Conservation (phyloP, 2,797 vertebrate genomes). For the Artibeus lituratus region DNA sequence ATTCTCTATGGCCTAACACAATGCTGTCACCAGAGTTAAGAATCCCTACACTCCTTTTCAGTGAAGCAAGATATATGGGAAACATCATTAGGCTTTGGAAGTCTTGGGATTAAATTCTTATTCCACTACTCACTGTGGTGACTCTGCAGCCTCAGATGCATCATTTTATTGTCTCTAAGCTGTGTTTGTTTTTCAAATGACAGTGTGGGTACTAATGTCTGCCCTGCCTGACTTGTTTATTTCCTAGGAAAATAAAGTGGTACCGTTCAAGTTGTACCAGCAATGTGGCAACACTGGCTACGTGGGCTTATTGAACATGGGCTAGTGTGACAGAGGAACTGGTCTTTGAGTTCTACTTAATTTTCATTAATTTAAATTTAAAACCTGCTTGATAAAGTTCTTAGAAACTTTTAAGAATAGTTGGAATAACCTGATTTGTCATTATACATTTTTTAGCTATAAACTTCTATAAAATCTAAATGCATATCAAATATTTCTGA, state of each 20-base stretch:
- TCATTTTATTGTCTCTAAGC: background rate
- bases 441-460: background rate
- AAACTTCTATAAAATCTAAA: background rate
- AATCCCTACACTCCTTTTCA: background rate
- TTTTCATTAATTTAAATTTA: background rate
- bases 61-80: background rate
- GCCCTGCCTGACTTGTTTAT: background rate
- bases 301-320: background rate
- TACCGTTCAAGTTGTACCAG: background rate
- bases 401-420: constrained; percentile 6
- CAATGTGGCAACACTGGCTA: background rate
- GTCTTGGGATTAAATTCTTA: background rate
- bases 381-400: background rate
- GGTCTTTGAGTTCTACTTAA: background rate
- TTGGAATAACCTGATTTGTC: background rate
- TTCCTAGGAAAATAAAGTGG: background rate
- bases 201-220: background rate
- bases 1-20: background rate
- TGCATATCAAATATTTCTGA: background rate
- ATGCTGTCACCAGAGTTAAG: background rate
- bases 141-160: background rate
- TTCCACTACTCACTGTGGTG: background rate
- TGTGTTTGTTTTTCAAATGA: background rate
- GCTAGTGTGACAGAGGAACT: background rate
- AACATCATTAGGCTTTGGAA: background rate